A percentile compares a stretch with the other conserved stretches of the same genome.
Evolutionary conservation across 2,888 invertebrate genomes (phyloP).

Genomic region (Leptopterna dolabrata): DNA sequence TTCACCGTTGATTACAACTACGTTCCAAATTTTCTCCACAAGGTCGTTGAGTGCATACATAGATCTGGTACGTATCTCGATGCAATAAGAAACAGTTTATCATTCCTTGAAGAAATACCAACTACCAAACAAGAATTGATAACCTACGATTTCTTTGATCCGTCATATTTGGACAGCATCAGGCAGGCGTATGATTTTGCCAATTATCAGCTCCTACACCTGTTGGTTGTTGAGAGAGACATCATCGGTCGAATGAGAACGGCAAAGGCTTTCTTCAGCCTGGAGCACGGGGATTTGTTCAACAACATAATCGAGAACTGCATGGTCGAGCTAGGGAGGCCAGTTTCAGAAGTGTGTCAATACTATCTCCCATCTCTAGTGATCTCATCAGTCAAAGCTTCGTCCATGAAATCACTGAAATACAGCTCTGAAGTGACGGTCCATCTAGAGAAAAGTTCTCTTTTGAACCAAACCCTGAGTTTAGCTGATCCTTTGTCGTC

Average conservation of each 20-base stretch:
- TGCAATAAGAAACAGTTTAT: conserved; percentile 74
- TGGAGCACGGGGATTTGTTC: conserved; percentile 90
- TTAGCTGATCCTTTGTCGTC: neutral
- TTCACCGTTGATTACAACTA: conserved; percentile 85
- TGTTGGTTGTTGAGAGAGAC: conserved; percentile 91
- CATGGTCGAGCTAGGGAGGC: conserved; percentile 89
- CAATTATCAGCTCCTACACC: conserved; percentile 86
- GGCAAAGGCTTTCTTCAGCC: conserved; percentile 80
- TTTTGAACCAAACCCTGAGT: conserved; percentile 19
- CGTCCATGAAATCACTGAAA: conserved; percentile 91
- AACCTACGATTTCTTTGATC: conserved; percentile 72
- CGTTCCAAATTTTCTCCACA: conserved; percentile 88
- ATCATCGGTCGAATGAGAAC: conserved; percentile 73
- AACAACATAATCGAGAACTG: conserved; percentile 96
- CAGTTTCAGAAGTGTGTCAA: conserved; percentile 88
- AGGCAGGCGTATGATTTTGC: conserved; percentile 93
- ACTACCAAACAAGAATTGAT: conserved; percentile 70
- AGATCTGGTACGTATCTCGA: conserved; percentile 97
- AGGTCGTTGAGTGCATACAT: conserved; percentile 88
- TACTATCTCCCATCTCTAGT: conserved; percentile 83
- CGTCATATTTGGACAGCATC: conserved; percentile 78
- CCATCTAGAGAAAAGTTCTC: conserved; percentile 46
- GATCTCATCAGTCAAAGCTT: conserved; percentile 78
- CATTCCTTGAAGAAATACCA: conserved; percentile 15
- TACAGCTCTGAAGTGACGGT: conserved; percentile 84